Percentiles rank a stretch among this genome's conserved stretches.
Conservation (phyloP, 2,113 vertebrate species). For the Psophia crepitans region DNA sequence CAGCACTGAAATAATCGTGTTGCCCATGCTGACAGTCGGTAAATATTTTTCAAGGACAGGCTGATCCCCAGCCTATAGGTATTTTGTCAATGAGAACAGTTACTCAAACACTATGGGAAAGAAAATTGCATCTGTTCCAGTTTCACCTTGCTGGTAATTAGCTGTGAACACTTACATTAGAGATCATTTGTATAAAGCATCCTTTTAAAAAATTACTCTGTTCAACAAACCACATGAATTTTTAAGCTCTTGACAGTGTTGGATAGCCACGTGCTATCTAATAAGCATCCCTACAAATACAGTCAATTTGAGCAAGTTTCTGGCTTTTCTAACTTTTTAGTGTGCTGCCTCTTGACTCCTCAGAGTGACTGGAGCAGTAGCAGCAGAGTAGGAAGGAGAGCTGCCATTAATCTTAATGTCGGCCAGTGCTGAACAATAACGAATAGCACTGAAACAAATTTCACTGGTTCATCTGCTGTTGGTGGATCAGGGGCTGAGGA, state of each 20-base stretch:
- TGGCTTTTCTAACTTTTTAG: neutral
- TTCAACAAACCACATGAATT: neutral
- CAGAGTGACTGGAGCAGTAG: neutral
- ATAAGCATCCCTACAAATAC: neutral
- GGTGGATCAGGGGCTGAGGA: neutral
- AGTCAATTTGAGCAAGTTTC: neutral
- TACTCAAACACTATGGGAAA: neutral
- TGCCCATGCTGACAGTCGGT: neutral
- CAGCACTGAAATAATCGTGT: neutral
- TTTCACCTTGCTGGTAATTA: neutral
- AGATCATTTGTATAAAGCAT: neutral
- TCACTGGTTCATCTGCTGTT: neutral
- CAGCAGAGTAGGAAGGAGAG: neutral
- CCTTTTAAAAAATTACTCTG: neutral
- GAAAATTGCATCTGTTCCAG: neutral
- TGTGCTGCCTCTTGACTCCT: neutral
- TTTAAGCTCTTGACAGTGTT: neutral
- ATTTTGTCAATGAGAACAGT: neutral
- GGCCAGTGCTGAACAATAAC: neutral
- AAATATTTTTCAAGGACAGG: neutral
- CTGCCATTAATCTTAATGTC: neutral
- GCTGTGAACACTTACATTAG: neutral
- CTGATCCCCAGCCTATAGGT: neutral
- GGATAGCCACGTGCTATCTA: neutral
- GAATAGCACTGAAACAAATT: neutral